Conservation (phyloP, 2,888 invertebrate species). For the Temnothorax ravouxi region DNA sequence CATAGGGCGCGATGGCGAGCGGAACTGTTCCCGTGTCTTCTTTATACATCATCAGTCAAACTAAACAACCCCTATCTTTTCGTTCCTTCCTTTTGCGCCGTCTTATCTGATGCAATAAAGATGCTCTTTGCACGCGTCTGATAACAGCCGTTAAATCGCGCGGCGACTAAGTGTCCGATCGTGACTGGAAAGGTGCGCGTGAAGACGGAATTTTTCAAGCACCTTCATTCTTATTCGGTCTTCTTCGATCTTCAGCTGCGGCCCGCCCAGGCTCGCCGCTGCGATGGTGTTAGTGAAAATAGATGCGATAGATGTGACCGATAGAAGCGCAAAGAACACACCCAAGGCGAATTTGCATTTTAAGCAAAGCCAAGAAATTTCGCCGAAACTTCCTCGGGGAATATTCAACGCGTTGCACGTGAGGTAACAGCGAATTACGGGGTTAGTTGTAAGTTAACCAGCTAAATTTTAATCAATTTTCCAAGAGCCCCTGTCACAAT, state of each 20-base stretch:
- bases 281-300: constrained; percentile 19
- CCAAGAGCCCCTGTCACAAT: neutral
- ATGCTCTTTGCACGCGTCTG: constrained; percentile 43
- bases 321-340: constrained; percentile 27
- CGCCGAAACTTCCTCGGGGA: constrained; percentile 8
- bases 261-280: neutral
- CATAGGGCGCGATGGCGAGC: neutral
- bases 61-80: constrained; percentile 11
- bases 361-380: constrained; percentile 35
- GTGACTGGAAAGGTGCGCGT: constrained; percentile 36
- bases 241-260: neutral
- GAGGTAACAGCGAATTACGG: constrained; percentile 6
- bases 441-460: constrained; percentile 9
- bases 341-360: constrained; percentile 36
- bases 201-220: constrained; percentile 30
- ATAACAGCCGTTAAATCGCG: constrained; percentile 28
- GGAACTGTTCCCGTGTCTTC: neutral
- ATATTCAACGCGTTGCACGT: constrained; percentile 26
- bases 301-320: constrained; percentile 16
- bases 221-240: constrained; percentile 20
- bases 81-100: neutral
- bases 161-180: constrained; percentile 35
- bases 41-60: constrained; percentile 29
- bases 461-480: constrained; percentile 26
- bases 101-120: constrained; percentile 32